phyloP scores from a whole-genome alignment of 1,140 invertebrate species.

The Andricus grossulariae region DNA sequence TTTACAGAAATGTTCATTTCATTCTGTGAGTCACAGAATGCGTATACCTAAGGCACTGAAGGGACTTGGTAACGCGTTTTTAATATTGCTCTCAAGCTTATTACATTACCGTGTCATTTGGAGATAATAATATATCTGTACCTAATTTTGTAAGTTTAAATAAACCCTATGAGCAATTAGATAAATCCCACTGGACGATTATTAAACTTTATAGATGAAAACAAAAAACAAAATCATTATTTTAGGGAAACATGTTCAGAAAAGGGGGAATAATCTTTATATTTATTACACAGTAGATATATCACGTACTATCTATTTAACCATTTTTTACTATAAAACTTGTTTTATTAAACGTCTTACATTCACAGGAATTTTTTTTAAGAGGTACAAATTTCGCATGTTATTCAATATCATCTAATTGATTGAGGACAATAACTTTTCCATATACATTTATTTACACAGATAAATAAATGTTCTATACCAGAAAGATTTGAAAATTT shows the following conservation, averaged over 20 bases:
- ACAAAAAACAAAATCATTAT: neutral
- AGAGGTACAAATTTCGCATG: no score
- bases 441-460: no score
- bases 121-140: slow-evolving; percentile 60
- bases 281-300: slow-evolving; percentile 2
- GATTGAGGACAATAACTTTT: no score
- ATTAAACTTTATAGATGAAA: neutral
- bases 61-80: slow-evolving; percentile 49
- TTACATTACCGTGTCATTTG: slow-evolving; percentile 44
- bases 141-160: slow-evolving; percentile 69
- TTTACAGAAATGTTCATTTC: slow-evolving; percentile 57
- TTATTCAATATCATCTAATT: no score
- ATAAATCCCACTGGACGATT: neutral
- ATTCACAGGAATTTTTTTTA: no score
- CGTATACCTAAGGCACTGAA: slow-evolving; percentile 40
- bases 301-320: neutral
- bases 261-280: neutral
- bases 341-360: no score
- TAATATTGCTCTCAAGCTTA: slow-evolving; percentile 48
- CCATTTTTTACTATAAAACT: neutral
- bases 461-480: no score
- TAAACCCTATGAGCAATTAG: slow-evolving; percentile 65
- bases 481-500: no score
- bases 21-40: slow-evolving; percentile 44
- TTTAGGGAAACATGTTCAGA: neutral